phyloP scores from a whole-genome alignment of 2,888 invertebrate genomes.

The Alloplasta piceator region DNA sequence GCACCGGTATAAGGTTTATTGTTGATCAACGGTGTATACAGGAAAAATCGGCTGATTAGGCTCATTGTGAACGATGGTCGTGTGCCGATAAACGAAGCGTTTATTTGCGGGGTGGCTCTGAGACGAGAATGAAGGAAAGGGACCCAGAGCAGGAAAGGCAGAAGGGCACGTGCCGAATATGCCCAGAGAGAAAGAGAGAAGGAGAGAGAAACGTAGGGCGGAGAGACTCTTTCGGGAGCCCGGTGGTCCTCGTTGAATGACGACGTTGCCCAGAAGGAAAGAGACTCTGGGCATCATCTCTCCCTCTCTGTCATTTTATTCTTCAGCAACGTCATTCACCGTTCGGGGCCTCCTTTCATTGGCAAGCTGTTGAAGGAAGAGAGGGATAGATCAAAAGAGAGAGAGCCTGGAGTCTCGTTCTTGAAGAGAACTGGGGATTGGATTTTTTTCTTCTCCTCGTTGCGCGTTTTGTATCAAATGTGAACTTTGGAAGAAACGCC shows the following conservation, averaged over 20 bases:
- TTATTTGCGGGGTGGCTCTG: slow-evolving; percentile 54
- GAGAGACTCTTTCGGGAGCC: slow-evolving; percentile 61
- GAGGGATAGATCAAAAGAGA: too few species aligned
- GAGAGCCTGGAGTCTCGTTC: slow-evolving; percentile 9
- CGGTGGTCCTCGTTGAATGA: slow-evolving; percentile 73
- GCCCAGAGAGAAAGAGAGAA: too few species aligned
- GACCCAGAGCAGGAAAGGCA: slow-evolving; percentile 11
- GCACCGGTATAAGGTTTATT: slow-evolving; percentile 75
- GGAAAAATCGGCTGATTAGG: slow-evolving; percentile 78
- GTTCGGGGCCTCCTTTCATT: too few species aligned
- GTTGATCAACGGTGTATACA: slow-evolving; percentile 76
- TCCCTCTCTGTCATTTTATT: slow-evolving; percentile 44
- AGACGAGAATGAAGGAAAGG: slow-evolving; percentile 35
- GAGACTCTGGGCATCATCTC: slow-evolving; percentile 43
- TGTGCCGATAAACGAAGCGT: slow-evolving; percentile 63
- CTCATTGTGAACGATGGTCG: slow-evolving; percentile 76
- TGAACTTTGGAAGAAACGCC: background rate
- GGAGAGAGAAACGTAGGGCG: slow-evolving; percentile 16
- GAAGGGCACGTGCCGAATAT: slow-evolving; percentile 45
- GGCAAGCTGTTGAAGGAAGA: too few species aligned
- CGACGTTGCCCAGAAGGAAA: slow-evolving; percentile 46
- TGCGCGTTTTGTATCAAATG: background rate
- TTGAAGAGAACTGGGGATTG: background rate
- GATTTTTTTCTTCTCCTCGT: background rate
- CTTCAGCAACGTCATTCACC: background rate